phyloP scores from a whole-genome alignment of 2,113 vertebrate genomes.

The rat (Rattus norvegicus) region DNA sequence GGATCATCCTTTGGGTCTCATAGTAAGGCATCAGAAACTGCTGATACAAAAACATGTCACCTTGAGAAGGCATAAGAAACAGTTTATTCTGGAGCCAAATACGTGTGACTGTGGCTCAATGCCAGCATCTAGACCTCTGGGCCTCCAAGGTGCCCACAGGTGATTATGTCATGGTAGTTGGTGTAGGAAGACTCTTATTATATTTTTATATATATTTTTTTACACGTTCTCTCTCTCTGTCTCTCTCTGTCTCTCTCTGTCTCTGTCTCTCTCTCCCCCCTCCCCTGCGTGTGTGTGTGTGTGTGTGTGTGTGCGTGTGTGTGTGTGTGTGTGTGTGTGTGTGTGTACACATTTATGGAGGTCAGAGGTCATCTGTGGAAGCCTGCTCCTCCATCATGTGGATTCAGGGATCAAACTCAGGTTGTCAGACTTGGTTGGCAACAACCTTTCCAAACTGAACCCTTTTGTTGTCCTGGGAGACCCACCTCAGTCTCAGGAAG shows the following conservation, averaged over 20 bases:
- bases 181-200: neutral
- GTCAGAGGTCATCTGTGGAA: neutral
- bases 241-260: too few relatives aligned
- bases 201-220: too few relatives aligned
- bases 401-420: neutral
- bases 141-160: neutral
- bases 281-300: neutral
- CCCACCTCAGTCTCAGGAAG: neutral
- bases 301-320: neutral
- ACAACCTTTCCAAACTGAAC: neutral
- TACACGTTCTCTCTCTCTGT: too few relatives aligned
- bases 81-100: neutral
- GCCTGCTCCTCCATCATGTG: neutral
- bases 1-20: neutral
- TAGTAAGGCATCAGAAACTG: neutral
- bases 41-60: neutral
- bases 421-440: neutral
- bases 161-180: too few relatives aligned
- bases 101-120: neutral
- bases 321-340: neutral
- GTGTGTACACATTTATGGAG: neutral
- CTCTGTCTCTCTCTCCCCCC: neutral
- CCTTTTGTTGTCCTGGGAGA: neutral
- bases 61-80: neutral
- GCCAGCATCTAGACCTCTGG: neutral